A percentile compares a stretch with the other conserved stretches of the same genome.
Evolutionary conservation across 1,140 invertebrate genomes (phyloP).

Genomic region (Cotesia typhae): DNA sequence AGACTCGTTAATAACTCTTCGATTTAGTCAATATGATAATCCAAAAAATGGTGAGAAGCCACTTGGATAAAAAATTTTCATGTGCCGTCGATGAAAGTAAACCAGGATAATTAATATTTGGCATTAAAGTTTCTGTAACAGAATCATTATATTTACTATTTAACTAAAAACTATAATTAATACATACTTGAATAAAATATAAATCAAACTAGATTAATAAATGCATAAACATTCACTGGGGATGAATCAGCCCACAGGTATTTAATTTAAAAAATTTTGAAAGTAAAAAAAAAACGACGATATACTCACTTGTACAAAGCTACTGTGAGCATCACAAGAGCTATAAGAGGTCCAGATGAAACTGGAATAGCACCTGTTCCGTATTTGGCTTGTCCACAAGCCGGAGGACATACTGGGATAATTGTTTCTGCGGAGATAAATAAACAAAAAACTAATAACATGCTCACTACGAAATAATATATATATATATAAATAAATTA

Average conservation of each 20-base stretch:
- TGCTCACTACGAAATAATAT: conserved; percentile 46
- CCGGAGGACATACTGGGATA: conserved; percentile 91
- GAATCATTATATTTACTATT: conserved; percentile 36
- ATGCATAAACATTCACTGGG: too few relatives aligned
- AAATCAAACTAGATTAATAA: too few relatives aligned
- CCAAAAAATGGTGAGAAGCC: conserved; percentile 48
- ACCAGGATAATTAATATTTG: conserved; percentile 76
- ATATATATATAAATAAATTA: conserved; percentile 9
- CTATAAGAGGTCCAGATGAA: conserved; percentile 59
- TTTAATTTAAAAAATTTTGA: not conserved
- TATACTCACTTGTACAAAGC: conserved; percentile 58
- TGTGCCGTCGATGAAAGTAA: conserved; percentile 57
- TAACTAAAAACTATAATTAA: not conserved
- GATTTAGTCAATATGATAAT: conserved; percentile 42
- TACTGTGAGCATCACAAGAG: conserved; percentile 60
- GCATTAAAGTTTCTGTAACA: conserved; percentile 72
- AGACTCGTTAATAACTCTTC: not conserved
- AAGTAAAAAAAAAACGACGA: conserved; percentile 16
- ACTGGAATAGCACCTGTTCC: conserved; percentile 65
- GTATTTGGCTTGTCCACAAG: conserved; percentile 80
- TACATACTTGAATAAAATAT: too few relatives aligned
- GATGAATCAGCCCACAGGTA: too few relatives aligned
- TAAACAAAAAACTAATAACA: conserved; percentile 57
- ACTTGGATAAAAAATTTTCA: conserved; percentile 48
- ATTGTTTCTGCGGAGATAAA: conserved; percentile 78